Evolutionary conservation across 2,888 invertebrate species (phyloP).

Genomic region (Chironomus riparius): DNA sequence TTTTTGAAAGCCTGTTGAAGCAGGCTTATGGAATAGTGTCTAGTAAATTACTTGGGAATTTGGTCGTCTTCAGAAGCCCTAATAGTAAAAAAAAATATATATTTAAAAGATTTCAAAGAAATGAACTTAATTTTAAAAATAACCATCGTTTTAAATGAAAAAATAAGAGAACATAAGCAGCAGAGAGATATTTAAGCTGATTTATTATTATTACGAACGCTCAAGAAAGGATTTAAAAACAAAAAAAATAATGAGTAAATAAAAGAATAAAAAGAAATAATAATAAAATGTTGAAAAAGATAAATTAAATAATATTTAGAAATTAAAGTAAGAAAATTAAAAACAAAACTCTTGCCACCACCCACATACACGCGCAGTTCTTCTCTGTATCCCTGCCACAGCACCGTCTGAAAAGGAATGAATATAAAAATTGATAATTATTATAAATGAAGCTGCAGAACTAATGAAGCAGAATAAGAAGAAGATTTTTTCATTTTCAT

Average conservation of each 20-base stretch:
- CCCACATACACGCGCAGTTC: not conserved
- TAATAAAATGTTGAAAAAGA: not conserved
- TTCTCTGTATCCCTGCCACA: no score
- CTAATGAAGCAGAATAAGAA: no score
- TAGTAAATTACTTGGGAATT: not conserved
- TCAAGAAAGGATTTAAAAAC: not conserved
- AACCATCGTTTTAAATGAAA: not conserved
- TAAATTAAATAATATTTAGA: not conserved
- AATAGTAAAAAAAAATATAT: no score
- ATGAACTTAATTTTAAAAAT: not conserved
- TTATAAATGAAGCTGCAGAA: no score
- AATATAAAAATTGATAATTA: no score
- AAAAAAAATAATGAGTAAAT: not conserved
- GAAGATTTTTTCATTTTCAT: no score
- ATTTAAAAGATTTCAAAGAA: no score
- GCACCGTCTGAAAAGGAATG: no score
- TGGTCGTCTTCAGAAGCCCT: not conserved
- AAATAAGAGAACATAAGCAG: not conserved
- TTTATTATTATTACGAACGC: not conserved
- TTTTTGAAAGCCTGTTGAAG: not conserved
- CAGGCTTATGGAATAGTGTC: not conserved
- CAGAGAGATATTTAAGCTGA: not conserved
- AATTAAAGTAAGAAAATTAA: not conserved
- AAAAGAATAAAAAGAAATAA: not conserved
- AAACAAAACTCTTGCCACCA: constrained; percentile 12